Evolutionary conservation across 2,113 vertebrate genomes (phyloP).

Genomic region (Mesitornis unicolor): DNA sequence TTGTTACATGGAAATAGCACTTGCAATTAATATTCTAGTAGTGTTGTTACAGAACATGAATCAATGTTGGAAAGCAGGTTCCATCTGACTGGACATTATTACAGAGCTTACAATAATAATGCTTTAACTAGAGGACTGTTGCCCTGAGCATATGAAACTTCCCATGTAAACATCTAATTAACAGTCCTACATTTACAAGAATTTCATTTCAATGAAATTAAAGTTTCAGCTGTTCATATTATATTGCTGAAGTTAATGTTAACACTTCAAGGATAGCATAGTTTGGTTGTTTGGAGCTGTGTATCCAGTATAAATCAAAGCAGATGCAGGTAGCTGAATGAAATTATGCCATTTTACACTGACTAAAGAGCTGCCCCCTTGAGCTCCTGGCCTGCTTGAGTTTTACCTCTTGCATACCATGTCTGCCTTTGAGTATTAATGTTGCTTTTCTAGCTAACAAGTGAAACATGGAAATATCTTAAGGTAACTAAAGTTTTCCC

Average conservation of each 20-base stretch:
- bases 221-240: neutral
- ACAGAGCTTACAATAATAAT: neutral
- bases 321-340: neutral
- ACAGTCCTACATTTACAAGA: conserved; percentile 21
- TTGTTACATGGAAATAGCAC: neutral
- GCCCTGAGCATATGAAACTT: neutral
- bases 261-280: neutral
- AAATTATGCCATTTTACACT: neutral
- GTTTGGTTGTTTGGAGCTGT: neutral
- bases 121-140: neutral
- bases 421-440: neutral
- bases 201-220: conserved; percentile 2
- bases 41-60: neutral
- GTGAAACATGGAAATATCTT: neutral
- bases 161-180: conserved; percentile 57
- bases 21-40: neutral
- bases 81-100: neutral
- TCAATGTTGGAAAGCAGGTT: neutral
- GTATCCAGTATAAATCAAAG: neutral
- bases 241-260: neutral
- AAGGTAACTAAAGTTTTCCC: neutral
- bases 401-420: neutral
- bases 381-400: neutral
- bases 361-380: neutral
- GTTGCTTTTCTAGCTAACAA: neutral